Evolutionary conservation across 2,113 vertebrate species (phyloP).

Genomic region (Nesoenas mayeri): DNA sequence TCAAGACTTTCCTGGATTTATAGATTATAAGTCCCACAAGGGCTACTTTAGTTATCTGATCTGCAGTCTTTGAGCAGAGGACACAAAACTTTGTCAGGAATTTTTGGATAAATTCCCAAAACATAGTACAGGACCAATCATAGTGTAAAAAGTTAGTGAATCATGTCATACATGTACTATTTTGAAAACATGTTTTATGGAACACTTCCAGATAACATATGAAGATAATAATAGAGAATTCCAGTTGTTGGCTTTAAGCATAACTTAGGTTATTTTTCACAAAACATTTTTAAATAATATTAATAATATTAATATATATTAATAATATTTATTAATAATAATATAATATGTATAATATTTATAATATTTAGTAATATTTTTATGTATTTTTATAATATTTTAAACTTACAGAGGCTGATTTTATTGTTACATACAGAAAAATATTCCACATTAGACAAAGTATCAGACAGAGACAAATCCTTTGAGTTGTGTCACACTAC

Average conservation of each 20-base stretch:
- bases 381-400: too few species aligned
- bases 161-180: neutral
- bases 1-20: neutral
- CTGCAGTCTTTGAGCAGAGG: neutral
- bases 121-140: neutral
- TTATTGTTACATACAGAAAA: neutral
- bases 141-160: neutral
- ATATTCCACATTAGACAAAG: neutral
- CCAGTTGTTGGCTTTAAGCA: neutral
- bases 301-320: too few species aligned
- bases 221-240: neutral
- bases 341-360: too few species aligned
- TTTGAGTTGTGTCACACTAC: neutral
- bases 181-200: neutral
- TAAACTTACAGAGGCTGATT: neutral
- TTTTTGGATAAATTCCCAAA: neutral
- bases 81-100: neutral
- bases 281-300: too few species aligned
- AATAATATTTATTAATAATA: too few species aligned
- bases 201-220: neutral
- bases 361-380: too few species aligned
- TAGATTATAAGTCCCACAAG: neutral
- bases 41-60: neutral
- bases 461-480: neutral
- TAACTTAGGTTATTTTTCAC: neutral